Percentiles rank a stretch among this genome's conserved stretches.
These are phyloP conservation scores for Saturnia japonica DNA, from an alignment of 2,888 invertebrate species.

Conservation along the genomic window DNA sequence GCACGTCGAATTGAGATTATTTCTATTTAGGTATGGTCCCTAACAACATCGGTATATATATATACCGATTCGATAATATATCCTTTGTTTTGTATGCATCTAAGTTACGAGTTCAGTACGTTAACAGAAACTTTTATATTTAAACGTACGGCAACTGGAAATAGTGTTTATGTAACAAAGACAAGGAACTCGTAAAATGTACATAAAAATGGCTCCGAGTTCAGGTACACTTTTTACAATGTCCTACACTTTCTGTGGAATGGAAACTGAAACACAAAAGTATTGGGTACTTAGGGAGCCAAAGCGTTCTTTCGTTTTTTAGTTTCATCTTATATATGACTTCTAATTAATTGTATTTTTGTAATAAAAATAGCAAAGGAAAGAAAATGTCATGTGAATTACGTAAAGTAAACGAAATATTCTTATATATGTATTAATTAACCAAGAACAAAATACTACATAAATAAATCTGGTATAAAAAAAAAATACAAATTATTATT, in stretches of 20 bases:
- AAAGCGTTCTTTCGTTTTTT: not conserved
- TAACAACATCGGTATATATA: not conserved
- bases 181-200: slow-evolving; percentile 78
- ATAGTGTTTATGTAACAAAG: slow-evolving; percentile 71
- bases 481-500: not conserved
- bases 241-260: not conserved
- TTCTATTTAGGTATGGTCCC: not conserved
- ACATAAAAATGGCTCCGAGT: slow-evolving; percentile 52
- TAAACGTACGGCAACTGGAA: slow-evolving; percentile 52
- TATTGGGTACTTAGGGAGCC: not conserved
- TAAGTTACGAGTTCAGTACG: slow-evolving; percentile 23
- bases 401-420: not conserved
- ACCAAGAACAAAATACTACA: too few species aligned
- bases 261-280: slow-evolving; percentile 12
- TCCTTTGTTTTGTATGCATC: slow-evolving; percentile 17
- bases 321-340: not conserved
- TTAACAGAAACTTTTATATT: slow-evolving; percentile 40
- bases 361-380: too few species aligned
- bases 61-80: not conserved
- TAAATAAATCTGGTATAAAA: too few species aligned
- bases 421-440: too few species aligned
- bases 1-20: slow-evolving; percentile 27
- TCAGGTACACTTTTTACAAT: slow-evolving; percentile 32
- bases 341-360: not conserved
- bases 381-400: too few species aligned